phyloP scores from a whole-genome alignment of 2,797 vertebrate genomes.

The Kryptopterus vitreolus region DNA sequence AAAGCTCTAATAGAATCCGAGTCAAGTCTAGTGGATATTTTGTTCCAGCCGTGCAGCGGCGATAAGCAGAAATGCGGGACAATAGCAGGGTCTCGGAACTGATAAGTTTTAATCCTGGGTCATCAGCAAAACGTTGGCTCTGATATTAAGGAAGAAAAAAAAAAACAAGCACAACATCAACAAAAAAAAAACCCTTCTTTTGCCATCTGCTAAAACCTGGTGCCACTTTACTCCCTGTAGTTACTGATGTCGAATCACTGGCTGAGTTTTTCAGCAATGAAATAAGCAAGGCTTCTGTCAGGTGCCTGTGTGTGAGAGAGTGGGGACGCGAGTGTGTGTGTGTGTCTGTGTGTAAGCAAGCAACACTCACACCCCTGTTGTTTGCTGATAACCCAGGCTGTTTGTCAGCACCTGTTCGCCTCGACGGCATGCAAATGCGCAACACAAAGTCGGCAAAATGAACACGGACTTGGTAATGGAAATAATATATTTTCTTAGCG shows the following conservation, averaged over 20 bases:
- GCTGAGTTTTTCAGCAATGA: slow-evolving; percentile 34
- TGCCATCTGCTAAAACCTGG: slow-evolving; percentile 50
- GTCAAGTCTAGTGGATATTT: no score
- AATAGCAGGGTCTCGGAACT: background rate
- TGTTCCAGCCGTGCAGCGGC: background rate
- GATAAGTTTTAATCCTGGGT: background rate
- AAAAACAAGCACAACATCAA: no score
- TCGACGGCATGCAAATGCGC: slow-evolving; percentile 28
- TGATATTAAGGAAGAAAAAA: no score
- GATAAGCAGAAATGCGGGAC: slow-evolving; percentile 6
- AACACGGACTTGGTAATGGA: slow-evolving; percentile 34
- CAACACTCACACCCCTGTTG: slow-evolving; percentile 46
- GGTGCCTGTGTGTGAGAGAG: slow-evolving; percentile 18
- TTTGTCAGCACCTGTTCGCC: slow-evolving; percentile 47
- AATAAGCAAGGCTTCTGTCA: slow-evolving; percentile 37
- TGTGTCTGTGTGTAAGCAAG: slow-evolving; percentile 13
- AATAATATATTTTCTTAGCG: slow-evolving; percentile 36
- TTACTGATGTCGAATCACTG: slow-evolving; percentile 34
- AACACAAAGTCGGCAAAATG: slow-evolving; percentile 34
- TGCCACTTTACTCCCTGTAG: slow-evolving; percentile 40
- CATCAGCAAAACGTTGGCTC: slow-evolving; percentile 17
- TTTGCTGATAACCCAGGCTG: slow-evolving; percentile 51
- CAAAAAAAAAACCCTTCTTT: slow-evolving; percentile 15
- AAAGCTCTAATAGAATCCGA: background rate
- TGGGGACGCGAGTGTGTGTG: slow-evolving; percentile 25